These are phyloP conservation scores for Ciconia stormi DNA, from an alignment of 2,113 vertebrate genomes.

Conservation along the genomic window DNA sequence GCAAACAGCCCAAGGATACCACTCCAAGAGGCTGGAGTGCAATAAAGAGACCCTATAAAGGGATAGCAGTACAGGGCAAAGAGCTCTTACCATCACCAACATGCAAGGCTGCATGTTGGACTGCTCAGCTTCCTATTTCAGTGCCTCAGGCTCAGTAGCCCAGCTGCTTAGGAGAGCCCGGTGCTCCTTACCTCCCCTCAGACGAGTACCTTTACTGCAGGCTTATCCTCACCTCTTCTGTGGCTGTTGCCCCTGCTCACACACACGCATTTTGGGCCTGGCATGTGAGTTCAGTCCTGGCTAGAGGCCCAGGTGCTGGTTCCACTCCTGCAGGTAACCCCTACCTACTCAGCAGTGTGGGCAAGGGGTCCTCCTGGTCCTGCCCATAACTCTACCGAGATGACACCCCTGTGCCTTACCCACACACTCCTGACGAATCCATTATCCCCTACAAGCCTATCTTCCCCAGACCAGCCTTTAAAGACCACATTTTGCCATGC, in stretches of 20 bases:
- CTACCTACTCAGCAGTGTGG: neutral
- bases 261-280: neutral
- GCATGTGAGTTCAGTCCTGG: neutral
- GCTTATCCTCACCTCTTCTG: neutral
- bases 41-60: neutral
- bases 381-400: neutral
- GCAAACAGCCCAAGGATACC: accelerated
- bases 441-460: neutral
- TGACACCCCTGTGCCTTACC: neutral
- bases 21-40: neutral
- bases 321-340: neutral
- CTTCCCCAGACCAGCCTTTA: neutral
- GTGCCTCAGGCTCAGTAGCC: neutral
- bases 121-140: neutral
- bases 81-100: neutral
- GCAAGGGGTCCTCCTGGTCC: neutral
- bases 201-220: neutral
- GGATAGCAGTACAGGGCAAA: neutral
- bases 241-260: neutral
- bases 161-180: neutral
- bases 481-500: neutral
- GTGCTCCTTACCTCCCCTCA: neutral
- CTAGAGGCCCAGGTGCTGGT: neutral
- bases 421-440: accelerated
- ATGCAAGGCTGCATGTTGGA: neutral